These are phyloP conservation scores for Otis tarda DNA, from an alignment of 2,113 vertebrate genomes.

Conservation along the genomic window DNA sequence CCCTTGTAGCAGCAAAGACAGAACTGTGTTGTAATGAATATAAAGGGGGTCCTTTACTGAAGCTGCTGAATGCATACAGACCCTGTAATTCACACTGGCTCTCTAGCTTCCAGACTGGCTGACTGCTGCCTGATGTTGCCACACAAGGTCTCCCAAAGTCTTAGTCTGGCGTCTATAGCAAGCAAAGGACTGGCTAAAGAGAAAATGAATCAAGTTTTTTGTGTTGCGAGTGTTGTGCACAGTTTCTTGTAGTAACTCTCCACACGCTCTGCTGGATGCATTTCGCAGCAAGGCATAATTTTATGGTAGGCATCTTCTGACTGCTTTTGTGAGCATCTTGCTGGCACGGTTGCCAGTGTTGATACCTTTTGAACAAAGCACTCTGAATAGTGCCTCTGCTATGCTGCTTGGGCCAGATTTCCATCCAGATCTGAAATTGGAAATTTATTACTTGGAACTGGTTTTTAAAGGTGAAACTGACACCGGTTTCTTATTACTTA, in stretches of 20 bases:
- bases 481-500: conserved; percentile 45
- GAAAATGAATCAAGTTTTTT: conserved; percentile 8
- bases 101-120: conserved; percentile 29
- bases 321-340: background rate
- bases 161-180: background rate
- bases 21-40: conserved; percentile 42
- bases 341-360: background rate
- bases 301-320: background rate
- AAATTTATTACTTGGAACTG: conserved; percentile 48
- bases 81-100: conserved; percentile 1
- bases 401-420: background rate
- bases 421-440: conserved; percentile 16
- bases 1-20: conserved; percentile 11
- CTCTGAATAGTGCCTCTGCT: background rate
- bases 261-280: background rate
- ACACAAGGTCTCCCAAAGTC: conserved; percentile 29
- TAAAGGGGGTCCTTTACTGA: conserved; percentile 37
- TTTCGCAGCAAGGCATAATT: background rate
- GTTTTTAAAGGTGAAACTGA: conserved; percentile 53
- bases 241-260: background rate
- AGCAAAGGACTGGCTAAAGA: background rate
- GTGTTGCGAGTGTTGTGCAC: background rate
- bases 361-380: background rate
- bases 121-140: conserved; percentile 26
- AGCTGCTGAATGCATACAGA: conserved; percentile 4